These are phyloP conservation scores for Carcharodon carcharias DNA, from an alignment of 2,797 vertebrate genomes.

Conservation along the genomic window DNA sequence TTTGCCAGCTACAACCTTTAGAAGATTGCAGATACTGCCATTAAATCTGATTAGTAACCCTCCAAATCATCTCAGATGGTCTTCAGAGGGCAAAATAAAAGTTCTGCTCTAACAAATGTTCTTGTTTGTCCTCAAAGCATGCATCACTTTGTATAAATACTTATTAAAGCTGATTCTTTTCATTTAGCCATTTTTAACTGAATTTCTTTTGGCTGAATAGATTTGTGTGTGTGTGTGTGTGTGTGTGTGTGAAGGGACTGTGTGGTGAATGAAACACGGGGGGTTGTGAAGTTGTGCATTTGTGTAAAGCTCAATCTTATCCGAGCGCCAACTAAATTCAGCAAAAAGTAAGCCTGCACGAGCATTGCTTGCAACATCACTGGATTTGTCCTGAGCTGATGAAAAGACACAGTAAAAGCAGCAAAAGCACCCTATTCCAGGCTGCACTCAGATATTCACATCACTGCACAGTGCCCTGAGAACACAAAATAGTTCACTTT, in stretches of 20 bases:
- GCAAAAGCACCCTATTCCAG: background rate
- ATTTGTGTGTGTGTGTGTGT: background rate
- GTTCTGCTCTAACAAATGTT: background rate
- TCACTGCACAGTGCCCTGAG: too few species aligned
- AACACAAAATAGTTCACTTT: background rate
- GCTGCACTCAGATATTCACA: background rate
- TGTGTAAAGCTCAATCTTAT: background rate
- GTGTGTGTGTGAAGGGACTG: background rate
- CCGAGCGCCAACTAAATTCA: background rate
- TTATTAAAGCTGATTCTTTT: background rate
- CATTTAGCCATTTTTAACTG: background rate
- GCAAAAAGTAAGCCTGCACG: background rate
- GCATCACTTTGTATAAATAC: background rate
- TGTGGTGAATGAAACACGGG: background rate
- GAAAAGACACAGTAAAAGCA: background rate
- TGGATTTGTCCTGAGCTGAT: background rate
- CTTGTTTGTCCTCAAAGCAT: background rate
- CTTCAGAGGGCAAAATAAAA: background rate
- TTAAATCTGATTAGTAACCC: background rate
- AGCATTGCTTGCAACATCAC: background rate
- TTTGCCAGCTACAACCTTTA: background rate
- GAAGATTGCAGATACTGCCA: background rate
- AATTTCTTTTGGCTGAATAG: background rate
- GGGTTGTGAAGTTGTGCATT: background rate
- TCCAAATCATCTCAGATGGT: background rate